A percentile compares a stretch with the other conserved stretches of the same genome.
These are phyloP conservation scores for Leptobrachium ailaonicum DNA, from an alignment of 2,113 vertebrate species.

Conservation along the genomic window DNA sequence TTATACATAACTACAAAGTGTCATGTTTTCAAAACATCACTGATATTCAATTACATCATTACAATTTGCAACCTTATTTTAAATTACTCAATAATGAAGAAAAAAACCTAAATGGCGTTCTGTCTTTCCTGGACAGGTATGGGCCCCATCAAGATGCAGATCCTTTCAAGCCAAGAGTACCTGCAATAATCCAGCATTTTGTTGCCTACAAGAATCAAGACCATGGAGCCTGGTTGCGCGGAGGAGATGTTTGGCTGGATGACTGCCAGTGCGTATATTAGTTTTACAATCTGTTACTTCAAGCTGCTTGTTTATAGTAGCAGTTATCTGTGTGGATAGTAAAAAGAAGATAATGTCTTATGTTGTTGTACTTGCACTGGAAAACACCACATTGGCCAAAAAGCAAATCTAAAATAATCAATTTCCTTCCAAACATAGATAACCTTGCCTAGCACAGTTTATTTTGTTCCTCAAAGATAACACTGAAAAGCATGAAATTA, in stretches of 20 bases:
- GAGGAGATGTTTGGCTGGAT: constrained; percentile 94
- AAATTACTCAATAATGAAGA: too few species aligned
- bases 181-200: constrained; percentile 85
- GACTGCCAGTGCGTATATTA: constrained; percentile 86
- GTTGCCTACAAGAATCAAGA: constrained; percentile 97
- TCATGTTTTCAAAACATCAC: too few species aligned
- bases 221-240: constrained; percentile 95
- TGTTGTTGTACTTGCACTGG: constrained; percentile 5
- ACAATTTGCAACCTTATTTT: too few species aligned
- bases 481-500: too few species aligned
- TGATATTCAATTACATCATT: too few species aligned
- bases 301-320: constrained; percentile 52
- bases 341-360: constrained; percentile 30
- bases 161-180: constrained; percentile 89
- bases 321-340: constrained; percentile 40
- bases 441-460: too few species aligned
- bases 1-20: too few species aligned
- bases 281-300: constrained; percentile 56
- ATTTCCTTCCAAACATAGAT: too few species aligned
- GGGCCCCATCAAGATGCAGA: constrained; percentile 91
- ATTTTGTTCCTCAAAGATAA: too few species aligned
- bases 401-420: too few species aligned
- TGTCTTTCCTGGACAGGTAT: constrained; percentile 70
- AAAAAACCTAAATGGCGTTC: too few species aligned
- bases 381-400: background rate